phyloP scores from a whole-genome alignment of 2,797 vertebrate genomes.

The Epinephelus coioides region DNA sequence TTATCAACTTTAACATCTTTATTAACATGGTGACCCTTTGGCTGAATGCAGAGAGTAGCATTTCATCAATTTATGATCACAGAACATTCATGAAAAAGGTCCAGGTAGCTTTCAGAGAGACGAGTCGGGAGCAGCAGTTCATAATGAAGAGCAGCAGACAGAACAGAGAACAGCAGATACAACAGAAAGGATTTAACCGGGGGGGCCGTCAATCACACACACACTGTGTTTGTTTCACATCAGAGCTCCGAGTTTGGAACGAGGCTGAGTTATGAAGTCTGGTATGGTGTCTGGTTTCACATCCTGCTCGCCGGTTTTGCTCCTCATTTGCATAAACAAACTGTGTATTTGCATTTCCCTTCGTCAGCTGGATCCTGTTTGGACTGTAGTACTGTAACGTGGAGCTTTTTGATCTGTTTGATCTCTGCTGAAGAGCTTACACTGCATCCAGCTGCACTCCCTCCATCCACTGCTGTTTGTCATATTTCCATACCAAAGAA shows the following conservation, averaged over 20 bases:
- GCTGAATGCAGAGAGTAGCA: constrained; percentile 51
- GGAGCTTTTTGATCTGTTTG: constrained; percentile 49
- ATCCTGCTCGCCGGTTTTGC: constrained; percentile 51
- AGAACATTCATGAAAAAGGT: constrained; percentile 55
- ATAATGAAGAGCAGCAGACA: constrained; percentile 73
- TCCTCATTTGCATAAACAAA: constrained; percentile 73
- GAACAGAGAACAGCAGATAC: constrained; percentile 69
- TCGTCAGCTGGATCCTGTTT: constrained; percentile 59
- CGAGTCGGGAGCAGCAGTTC: constrained; percentile 66
- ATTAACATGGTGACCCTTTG: constrained; percentile 45
- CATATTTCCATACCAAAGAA: constrained; percentile 53
- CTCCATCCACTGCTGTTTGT: constrained; percentile 33
- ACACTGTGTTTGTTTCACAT: constrained; percentile 33
- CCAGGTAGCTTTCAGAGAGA: constrained; percentile 64
- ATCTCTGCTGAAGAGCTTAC: constrained; percentile 36
- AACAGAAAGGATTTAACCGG: constrained; percentile 58
- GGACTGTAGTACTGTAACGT: constrained; percentile 29
- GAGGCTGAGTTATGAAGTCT: constrained; percentile 49
- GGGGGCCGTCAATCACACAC: constrained; percentile 40
- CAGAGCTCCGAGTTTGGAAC: constrained; percentile 47
- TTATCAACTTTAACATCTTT: constrained; percentile 23
- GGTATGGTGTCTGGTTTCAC: constrained; percentile 46
- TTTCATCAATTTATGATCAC: constrained; percentile 52
- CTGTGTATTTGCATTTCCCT: constrained; percentile 68
- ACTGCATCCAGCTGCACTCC: constrained; percentile 23